phyloP scores from a whole-genome alignment of 2,888 invertebrate species.

The Pomacea canaliculata region DNA sequence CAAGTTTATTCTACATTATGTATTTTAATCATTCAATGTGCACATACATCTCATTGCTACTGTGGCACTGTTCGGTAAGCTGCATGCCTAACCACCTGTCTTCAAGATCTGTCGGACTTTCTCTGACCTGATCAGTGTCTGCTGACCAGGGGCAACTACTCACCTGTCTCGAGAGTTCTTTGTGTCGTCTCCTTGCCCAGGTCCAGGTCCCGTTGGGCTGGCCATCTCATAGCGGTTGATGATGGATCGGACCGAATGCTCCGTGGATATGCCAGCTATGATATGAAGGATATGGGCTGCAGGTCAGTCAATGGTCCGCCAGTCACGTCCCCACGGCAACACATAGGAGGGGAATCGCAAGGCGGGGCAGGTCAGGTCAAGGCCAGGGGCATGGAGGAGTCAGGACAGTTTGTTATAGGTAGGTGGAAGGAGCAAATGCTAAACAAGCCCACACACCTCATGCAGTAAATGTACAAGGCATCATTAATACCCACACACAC shows the following conservation, averaged over 20 bases:
- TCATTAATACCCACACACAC: not conserved
- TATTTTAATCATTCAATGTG: no score
- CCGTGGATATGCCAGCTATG: conserved; percentile 38
- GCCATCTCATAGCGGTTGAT: conserved; percentile 29
- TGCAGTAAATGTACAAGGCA: not conserved
- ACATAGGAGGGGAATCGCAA: conserved; percentile 9
- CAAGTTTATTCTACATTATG: no score
- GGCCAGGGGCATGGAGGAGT: conserved; percentile 4
- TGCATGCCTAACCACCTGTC: no score
- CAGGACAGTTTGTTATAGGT: conserved; percentile 1
- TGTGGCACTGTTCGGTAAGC: no score
- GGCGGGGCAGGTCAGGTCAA: not conserved
- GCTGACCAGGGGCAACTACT: no score
- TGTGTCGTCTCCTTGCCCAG: not conserved
- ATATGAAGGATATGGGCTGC: conserved; percentile 36
- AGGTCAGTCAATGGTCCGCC: conserved; percentile 3
- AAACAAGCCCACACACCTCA: conserved; percentile 18
- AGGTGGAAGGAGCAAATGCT: conserved; percentile 2
- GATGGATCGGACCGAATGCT: conserved; percentile 38
- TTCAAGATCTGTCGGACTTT: no score
- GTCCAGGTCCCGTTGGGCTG: conserved; percentile 26
- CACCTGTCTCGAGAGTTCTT: conserved; percentile 5
- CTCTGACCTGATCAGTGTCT: no score
- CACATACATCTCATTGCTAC: no score
- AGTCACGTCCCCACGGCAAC: conserved; percentile 6